Evolutionary conservation across 2,797 vertebrate species (phyloP), one percentile per base, ranked within the genome.

Genomic region (Sternarchorhynchus goeldii): DNA sequence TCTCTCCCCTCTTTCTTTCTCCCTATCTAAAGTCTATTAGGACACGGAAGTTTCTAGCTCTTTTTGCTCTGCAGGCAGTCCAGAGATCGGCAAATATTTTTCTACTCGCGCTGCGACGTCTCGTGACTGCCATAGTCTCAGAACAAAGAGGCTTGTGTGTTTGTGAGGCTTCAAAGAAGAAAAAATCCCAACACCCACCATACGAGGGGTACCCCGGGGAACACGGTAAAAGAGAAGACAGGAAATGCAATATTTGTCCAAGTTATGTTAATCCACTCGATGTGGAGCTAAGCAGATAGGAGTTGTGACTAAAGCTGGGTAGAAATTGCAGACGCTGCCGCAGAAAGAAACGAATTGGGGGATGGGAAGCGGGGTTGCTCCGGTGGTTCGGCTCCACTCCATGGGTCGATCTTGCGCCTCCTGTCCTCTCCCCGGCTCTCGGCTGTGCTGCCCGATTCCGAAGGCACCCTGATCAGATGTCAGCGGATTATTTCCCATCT

Each of bases 401-500:
- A 1, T 25, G 25, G 25, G 25, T 25, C 25, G 57, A n/a, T 31
- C 6, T 34, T 10, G 10, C 17, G n/a, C 36, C 34, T 78, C 55
- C 10, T 14, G 45, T 36, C 10, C 53, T 18, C 14, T 29, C 18
- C n/a, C 56, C 66, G 36, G 59, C 62, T 75, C 10, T 57, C 3
- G 55, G n/a, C n/a, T 57, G 31, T 53, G 60, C 60, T 8, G 29
- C 20, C 63, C 59, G 5, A 41, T 68, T 55, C 73, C n/a, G 50
- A 74, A 74, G 41, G 29, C 65, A 8, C 60, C 55, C 55, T 69
- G 58, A 80, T 75, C 74, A 69, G 55, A 69, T 55, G 17, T 55
- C 66, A 2, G 18, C 55, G 55, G 56, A 75, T 62, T 60, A 56
- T 7, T 80, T 65, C 77, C 77, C 71, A 68, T 80, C 78, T 75